Conservation (phyloP, 2,797 vertebrate species). For the Dromococcyx pavoninus region DNA sequence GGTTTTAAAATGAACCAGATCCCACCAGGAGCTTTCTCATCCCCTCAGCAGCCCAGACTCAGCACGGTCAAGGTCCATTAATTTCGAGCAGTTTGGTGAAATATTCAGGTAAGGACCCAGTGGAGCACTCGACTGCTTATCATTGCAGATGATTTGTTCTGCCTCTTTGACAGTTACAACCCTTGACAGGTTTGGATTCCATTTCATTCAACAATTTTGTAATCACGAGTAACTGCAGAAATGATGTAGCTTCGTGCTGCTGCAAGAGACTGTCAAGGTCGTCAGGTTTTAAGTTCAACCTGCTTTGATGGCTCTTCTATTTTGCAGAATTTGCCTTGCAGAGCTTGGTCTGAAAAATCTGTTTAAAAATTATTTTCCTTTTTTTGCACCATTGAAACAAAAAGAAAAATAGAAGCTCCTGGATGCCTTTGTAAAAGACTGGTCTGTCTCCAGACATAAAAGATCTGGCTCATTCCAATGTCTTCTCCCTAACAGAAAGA, state of each 20-base stretch:
- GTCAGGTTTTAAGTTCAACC: neutral
- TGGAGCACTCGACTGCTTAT: neutral
- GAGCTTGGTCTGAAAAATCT: neutral
- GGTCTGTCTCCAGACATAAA: neutral
- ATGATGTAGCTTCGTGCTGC: neutral
- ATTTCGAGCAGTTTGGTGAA: neutral
- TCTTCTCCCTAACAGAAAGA: neutral
- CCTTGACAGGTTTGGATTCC: neutral
- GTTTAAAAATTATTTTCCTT: neutral
- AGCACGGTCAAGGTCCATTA: neutral
- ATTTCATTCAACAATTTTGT: neutral
- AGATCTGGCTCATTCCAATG: neutral
- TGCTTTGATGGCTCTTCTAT: neutral
- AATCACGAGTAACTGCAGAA: slow-evolving; percentile 3
- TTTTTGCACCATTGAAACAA: neutral
- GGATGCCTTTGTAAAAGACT: neutral
- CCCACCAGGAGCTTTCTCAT: neutral
- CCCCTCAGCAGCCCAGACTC: neutral
- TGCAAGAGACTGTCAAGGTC: neutral
- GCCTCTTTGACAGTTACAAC: neutral
- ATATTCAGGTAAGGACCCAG: neutral
- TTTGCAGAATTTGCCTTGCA: neutral
- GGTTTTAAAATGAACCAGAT: neutral
- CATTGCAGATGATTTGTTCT: neutral
- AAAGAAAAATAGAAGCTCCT: neutral